Conservation (phyloP, 2,888 invertebrate species). For the Pantelozetes paolii region DNA sequence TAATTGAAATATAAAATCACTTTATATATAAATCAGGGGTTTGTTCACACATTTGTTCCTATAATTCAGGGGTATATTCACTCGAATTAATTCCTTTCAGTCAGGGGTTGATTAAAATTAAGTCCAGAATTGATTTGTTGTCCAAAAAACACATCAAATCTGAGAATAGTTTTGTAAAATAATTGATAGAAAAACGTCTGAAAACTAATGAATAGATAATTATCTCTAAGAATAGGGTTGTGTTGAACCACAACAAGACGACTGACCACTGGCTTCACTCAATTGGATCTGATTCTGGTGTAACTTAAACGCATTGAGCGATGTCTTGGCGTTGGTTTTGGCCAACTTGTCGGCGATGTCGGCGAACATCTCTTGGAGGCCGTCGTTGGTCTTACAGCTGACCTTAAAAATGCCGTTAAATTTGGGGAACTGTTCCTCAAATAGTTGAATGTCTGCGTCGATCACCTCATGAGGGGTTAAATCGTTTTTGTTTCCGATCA, state of each 20-base stretch:
- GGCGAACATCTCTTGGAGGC: slow-evolving; percentile 42
- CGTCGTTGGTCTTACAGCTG: slow-evolving; percentile 43
- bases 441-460: slow-evolving; percentile 80
- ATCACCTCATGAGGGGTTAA: slow-evolving; percentile 62
- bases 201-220: too few species aligned
- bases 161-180: too few species aligned
- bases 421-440: slow-evolving; percentile 62
- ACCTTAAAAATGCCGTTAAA: slow-evolving; percentile 42
- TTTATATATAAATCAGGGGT: too few species aligned
- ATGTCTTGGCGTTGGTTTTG: slow-evolving; percentile 8
- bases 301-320: slow-evolving; percentile 42
- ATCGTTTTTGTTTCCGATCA: slow-evolving; percentile 88
- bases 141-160: too few species aligned
- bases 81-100: too few species aligned
- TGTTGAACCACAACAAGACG: slow-evolving; percentile 7
- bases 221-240: background rate
- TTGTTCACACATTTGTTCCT: too few species aligned
- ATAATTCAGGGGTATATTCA: too few species aligned
- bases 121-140: too few species aligned
- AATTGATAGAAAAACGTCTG: background rate
- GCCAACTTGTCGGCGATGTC: slow-evolving; percentile 43
- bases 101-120: too few species aligned
- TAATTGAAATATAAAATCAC: too few species aligned
- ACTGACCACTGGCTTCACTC: background rate
- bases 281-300: slow-evolving; percentile 25